These are phyloP conservation scores for Macaria liturata DNA, from an alignment of 2,888 invertebrate species.

Conservation along the genomic window DNA sequence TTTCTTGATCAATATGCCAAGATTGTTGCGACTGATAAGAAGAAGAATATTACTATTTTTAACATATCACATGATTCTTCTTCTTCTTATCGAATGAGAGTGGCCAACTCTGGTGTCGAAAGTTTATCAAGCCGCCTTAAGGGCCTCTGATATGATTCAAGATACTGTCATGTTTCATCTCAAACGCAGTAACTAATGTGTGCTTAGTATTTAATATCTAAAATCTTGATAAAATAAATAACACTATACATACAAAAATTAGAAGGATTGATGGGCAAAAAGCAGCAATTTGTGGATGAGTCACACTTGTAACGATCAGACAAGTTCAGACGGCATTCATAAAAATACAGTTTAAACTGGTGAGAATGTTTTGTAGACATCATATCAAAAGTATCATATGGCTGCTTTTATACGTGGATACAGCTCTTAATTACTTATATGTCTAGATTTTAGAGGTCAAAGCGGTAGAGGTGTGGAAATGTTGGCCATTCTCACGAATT, in stretches of 20 bases:
- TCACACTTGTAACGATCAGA: slow-evolving; percentile 49
- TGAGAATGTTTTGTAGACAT: slow-evolving; percentile 55
- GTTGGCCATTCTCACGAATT: slow-evolving; percentile 55
- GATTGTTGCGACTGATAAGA: too few relatives aligned
- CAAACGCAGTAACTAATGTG: too few relatives aligned
- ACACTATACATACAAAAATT: slow-evolving; percentile 29
- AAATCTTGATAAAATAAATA: slow-evolving; percentile 29
- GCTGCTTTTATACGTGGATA: slow-evolving; percentile 46
- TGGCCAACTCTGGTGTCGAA: too few relatives aligned
- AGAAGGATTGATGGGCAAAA: slow-evolving; percentile 36
- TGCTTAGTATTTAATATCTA: too few relatives aligned
- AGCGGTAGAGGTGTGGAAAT: slow-evolving; percentile 64
- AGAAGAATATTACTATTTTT: too few relatives aligned
- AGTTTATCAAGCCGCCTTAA: too few relatives aligned
- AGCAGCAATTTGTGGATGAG: slow-evolving; percentile 47
- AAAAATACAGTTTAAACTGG: slow-evolving; percentile 61
- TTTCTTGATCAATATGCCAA: too few relatives aligned
- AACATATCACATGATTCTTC: too few relatives aligned
- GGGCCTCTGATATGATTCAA: too few relatives aligned
- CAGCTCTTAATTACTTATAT: slow-evolving; percentile 61
- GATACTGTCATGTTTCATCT: too few relatives aligned
- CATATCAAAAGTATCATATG: slow-evolving; percentile 36
- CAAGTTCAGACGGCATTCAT: slow-evolving; percentile 26
- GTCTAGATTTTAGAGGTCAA: slow-evolving; percentile 45
- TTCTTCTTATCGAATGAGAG: too few relatives aligned